Conservation (phyloP, 2,888 invertebrate genomes). For the Volucella inflata region DNA sequence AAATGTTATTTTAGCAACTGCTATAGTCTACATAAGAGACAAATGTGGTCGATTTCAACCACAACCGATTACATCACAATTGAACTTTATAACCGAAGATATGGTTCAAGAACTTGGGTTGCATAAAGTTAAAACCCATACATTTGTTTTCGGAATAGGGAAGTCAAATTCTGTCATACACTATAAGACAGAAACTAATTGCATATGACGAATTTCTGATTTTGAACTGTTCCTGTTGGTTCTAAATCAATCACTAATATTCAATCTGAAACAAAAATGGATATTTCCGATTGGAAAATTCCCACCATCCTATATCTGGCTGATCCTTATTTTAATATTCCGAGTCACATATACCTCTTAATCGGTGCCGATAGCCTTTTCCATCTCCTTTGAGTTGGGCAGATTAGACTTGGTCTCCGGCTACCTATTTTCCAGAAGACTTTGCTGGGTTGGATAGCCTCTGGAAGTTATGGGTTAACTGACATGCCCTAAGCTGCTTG, state of each 20-base stretch:
- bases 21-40: slow-evolving; percentile 1
- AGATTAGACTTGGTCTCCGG: background rate
- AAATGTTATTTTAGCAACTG: slow-evolving; percentile 16
- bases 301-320: slow-evolving; percentile 2
- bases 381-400: slow-evolving; percentile 3
- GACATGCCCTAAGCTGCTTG: slow-evolving; percentile 7
- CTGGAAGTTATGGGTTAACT: background rate
- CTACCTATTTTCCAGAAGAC: background rate
- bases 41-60: slow-evolving; percentile 18
- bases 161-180: background rate
- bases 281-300: slow-evolving; percentile 3
- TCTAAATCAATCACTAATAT: background rate
- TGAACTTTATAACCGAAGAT: slow-evolving; percentile 11
- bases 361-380: background rate
- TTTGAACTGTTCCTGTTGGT: slow-evolving; percentile 3
- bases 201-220: background rate
- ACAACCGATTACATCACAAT: slow-evolving; percentile 8
- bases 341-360: background rate
- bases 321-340: slow-evolving; percentile 1
- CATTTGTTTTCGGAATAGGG: slow-evolving; percentile 6
- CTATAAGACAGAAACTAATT: background rate
- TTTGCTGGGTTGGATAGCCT: slow-evolving; percentile 9
- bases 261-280: slow-evolving; percentile 1
- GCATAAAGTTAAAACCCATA: background rate
- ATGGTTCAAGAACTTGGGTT: slow-evolving; percentile 1